Conservation (phyloP, 2,113 vertebrate species). For the Taurulus bubalis region DNA sequence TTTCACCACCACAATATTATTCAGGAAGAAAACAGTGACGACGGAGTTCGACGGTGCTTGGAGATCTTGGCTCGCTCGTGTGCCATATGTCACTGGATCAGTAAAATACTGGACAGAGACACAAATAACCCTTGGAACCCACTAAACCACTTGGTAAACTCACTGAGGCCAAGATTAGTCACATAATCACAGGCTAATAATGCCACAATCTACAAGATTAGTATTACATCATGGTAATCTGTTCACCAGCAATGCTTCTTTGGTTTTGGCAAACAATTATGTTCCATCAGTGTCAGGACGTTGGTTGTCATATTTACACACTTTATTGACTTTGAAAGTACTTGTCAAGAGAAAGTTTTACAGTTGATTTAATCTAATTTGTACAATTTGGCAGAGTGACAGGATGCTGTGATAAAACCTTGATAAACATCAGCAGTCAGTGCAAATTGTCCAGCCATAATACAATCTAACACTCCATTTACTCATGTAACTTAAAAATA, state of each 20-base stretch:
- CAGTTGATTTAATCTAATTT: constrained; percentile 45
- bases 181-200: constrained; percentile 74
- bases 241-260: constrained; percentile 25
- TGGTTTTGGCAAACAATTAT: constrained; percentile 2
- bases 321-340: constrained; percentile 31
- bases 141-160: constrained; percentile 66
- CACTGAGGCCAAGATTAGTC: constrained; percentile 67
- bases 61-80: constrained; percentile 27
- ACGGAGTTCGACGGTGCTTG: constrained; percentile 27
- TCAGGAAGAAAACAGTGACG: constrained; percentile 22
- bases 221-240: constrained; percentile 67
- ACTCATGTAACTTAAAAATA: not conserved
- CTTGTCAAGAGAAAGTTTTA: constrained; percentile 6
- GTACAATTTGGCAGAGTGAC: constrained; percentile 23
- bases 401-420: constrained; percentile 34
- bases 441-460: constrained; percentile 26
- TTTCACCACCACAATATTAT: not conserved
- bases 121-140: constrained; percentile 65
- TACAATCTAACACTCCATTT: constrained; percentile 32
- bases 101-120: constrained; percentile 49
- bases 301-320: constrained; percentile 23
- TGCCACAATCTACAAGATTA: constrained; percentile 68
- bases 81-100: constrained; percentile 70
- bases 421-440: constrained; percentile 47
- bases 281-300: not conserved